Evolutionary conservation across 2,888 invertebrate genomes (phyloP), one percentile per base, ranked within the genome.

Genomic region (Cacoxenus indagator): DNA sequence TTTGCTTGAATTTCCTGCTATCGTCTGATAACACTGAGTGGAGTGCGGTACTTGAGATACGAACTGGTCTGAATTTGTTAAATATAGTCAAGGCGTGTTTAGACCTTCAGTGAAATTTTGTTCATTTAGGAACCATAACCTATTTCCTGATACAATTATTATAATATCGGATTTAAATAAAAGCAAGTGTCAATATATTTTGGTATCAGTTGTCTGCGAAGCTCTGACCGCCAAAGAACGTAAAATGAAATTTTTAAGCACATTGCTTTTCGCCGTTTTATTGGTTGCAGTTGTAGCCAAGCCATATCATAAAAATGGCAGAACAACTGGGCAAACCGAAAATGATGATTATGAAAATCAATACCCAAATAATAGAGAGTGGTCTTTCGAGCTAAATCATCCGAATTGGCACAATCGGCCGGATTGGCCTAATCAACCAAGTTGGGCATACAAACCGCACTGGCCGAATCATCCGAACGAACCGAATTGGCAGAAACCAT

Each of bases 151-250:
- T n/a, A n/a, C n/a, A n/a, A n/a, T n/a, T n/a, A n/a, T n/a, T n/a
- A n/a, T n/a, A n/a, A 37, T 2, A 37, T 4, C 5, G 4, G 37
- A 37, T 14, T 37, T 37, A 11, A 37, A 37, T n/a, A 37, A 37
- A 37, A 8, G 31, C 37, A 37, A 37, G 1, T 37, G 8, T 0
- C 37, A 37, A 5, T 14, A 37, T 37, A 11, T 37, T 5, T 8
- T 37, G 37, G 14, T 9, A 59, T 59, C 31, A 59, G 37, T 59
- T 59, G 59, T 59, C 31, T 59, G n/a, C 19, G 8, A 24, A 59
- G 4, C 26, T 4, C 24, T 22, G 14, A 24, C 1, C 26, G n/a
- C n/a, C n/a, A n/a, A n/a, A n/a, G n/a, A n/a, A n/a, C 55, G 4
- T 43, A n/a, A n/a, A 37, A 59, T 59, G 59, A 17, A 59, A 59